Percentiles rank a stretch among this genome's conserved stretches.
Conservation (phyloP, 2,888 invertebrate species). For the Criorhina ranunculi region DNA sequence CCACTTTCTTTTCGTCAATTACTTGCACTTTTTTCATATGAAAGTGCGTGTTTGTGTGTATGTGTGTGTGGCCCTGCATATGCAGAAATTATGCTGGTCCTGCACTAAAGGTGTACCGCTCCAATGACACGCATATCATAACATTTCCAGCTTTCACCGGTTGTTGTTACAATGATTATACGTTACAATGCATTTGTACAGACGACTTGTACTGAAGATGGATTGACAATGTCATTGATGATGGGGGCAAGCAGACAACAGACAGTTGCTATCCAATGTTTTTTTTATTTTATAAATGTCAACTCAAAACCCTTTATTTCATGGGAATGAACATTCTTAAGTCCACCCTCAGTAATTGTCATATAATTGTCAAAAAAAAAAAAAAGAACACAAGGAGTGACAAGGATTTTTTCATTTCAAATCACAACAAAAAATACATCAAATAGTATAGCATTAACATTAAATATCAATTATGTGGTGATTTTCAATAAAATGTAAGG, state of each 20-base stretch:
- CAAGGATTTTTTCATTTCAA: slow-evolving; percentile 10
- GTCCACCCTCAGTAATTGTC: slow-evolving; percentile 1
- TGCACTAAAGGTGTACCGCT: slow-evolving; percentile 36
- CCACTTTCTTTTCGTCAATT: slow-evolving; percentile 53
- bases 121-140: slow-evolving; percentile 46
- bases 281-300: not conserved
- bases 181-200: slow-evolving; percentile 1
- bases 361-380: slow-evolving; percentile 29
- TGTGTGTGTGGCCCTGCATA: not conserved
- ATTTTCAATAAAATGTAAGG: not conserved
- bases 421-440: slow-evolving; percentile 7
- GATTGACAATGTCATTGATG: slow-evolving; percentile 23
- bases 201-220: slow-evolving; percentile 17
- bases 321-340: not conserved
- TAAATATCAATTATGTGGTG: not conserved
- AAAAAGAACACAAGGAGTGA: slow-evolving; percentile 3
- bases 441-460: not conserved
- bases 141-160: slow-evolving; percentile 32
- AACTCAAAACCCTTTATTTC: not conserved
- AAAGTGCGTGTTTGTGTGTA: not conserved
- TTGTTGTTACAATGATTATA: slow-evolving; percentile 5
- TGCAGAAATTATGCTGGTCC: slow-evolving; percentile 55
- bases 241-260: slow-evolving; percentile 18
- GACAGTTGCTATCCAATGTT: not conserved
- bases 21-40: slow-evolving; percentile 15